A percentile compares a stretch with the other conserved stretches of the same genome.
These are phyloP conservation scores for Anoplopoma fimbria DNA, from an alignment of 2,113 vertebrate species.

Conservation along the genomic window DNA sequence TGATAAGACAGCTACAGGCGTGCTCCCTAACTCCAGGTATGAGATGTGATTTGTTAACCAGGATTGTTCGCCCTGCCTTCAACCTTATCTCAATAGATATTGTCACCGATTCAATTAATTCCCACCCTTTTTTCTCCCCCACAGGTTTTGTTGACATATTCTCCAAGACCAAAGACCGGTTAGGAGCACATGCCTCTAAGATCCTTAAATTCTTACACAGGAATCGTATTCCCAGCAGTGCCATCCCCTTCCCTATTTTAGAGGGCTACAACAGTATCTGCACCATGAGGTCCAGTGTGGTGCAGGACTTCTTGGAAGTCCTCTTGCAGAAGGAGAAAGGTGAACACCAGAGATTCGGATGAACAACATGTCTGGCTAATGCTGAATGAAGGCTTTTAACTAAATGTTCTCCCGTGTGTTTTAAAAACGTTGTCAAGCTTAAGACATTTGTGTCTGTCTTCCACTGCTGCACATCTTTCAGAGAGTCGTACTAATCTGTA, in stretches of 20 bases:
- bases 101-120: not conserved
- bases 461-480: not conserved
- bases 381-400: not conserved
- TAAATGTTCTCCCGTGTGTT: not conserved
- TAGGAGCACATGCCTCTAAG: slow-evolving; percentile 90
- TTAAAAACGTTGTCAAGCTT: not conserved
- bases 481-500: not conserved
- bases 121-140: not conserved
- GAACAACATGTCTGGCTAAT: too few species aligned
- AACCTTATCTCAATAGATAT: slow-evolving; percentile 12
- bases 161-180: slow-evolving; percentile 92
- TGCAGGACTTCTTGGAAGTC: slow-evolving; percentile 91
- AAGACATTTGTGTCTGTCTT: not conserved
- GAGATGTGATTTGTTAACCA: slow-evolving; percentile 37
- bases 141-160: slow-evolving; percentile 98
- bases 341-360: slow-evolving; percentile 50
- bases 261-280: slow-evolving; percentile 96
- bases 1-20: slow-evolving; percentile 95
- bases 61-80: not conserved
- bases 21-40: slow-evolving; percentile 97
- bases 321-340: slow-evolving; percentile 94
- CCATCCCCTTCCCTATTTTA: slow-evolving; percentile 92
- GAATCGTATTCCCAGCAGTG: slow-evolving; percentile 91
- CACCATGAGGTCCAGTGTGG: slow-evolving; percentile 92
- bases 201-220: slow-evolving; percentile 94